A percentile compares a stretch with the other conserved stretches of the same genome.
Evolutionary conservation across 2,113 vertebrate genomes (phyloP).

Genomic region (Bucco capensis): DNA sequence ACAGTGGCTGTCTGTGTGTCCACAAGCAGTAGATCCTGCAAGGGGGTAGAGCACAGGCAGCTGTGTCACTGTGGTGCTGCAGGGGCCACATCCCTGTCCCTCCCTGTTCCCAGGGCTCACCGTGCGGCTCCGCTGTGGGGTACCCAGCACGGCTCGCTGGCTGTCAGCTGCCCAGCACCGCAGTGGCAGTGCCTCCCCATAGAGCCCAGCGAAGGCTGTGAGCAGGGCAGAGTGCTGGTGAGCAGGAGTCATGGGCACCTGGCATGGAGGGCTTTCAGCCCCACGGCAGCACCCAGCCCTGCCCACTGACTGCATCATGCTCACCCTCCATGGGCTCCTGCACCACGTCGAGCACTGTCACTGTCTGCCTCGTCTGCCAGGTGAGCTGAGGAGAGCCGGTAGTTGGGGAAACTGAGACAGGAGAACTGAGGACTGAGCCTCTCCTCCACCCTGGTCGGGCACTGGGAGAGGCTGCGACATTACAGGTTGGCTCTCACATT

Average conservation of each 20-base stretch:
- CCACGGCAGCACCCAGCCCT: neutral
- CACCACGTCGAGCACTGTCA: neutral
- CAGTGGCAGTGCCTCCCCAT: constrained; percentile 73
- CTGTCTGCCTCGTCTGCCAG: neutral
- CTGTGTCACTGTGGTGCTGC: accelerated
- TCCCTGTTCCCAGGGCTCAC: constrained; percentile 59
- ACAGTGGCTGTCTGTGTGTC: constrained; percentile 38
- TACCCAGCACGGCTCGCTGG: constrained; percentile 80
- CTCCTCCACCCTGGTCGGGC: accelerated
- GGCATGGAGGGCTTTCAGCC: accelerated
- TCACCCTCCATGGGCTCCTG: neutral
- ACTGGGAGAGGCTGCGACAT: accelerated
- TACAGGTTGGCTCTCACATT: accelerated
- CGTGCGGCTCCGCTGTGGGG: constrained; percentile 81
- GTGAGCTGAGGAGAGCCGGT: neutral
- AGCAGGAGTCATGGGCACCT: accelerated
- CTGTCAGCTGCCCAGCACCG: constrained; percentile 92
- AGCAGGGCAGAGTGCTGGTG: accelerated
- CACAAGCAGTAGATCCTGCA: constrained; percentile 74
- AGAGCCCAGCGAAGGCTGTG: constrained; percentile 88
- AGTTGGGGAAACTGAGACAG: neutral
- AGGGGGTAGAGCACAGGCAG: neutral
- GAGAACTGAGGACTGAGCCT: neutral
- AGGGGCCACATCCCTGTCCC: accelerated
- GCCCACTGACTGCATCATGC: accelerated